Evolutionary conservation across 2,888 invertebrate species (phyloP), one percentile per base, ranked within the genome.

Genomic region (Agrilus cyanescens): DNA sequence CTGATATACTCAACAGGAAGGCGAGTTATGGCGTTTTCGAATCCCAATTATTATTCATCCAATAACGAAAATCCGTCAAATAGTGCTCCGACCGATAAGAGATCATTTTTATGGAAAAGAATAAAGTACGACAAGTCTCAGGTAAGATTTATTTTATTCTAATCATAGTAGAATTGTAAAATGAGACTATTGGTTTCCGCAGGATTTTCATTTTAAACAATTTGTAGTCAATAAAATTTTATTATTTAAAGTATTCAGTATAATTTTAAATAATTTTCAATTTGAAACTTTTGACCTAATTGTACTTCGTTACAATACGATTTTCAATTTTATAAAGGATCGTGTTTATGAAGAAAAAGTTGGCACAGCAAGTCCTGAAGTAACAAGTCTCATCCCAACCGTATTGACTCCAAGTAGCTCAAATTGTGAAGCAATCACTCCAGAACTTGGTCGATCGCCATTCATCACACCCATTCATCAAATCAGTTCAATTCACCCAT

Each of bases 1-100:
- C 66, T 74, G 62, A 51, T 72, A 61, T 63, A 73, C 47, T 71
- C 72, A 5, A 73, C 73, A 20, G 74, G 82, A 14, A 72, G 80
- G 51, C 83, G 83, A 34, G 83, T 86, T 15, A 73, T 88, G 54
- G 87, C 87, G 1, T 91, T 89, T 66, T 82, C 88, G 36, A 91
- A 93, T 70, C 91, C 91, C 4, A 90, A 89, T 62, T 93, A 91
- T 61, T 76, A 57, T 67, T 74, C 60, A 29, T 57, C 63, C 12
- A 59, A 58, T 44, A 59, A 52, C 51, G 66, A 58, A 52, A 53
- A 45, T 18, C 48, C 55, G 15, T 57, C 50, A 37, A 55, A 53
- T 37, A 53, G 43, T 37, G 49, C 42, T 16, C 51, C 52, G 41
- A 53, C 49, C 20, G 74, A 74, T 51, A 72, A 72, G 46, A 78